phyloP scores from a whole-genome alignment of 2,113 vertebrate genomes.

The Hippocampus comes region DNA sequence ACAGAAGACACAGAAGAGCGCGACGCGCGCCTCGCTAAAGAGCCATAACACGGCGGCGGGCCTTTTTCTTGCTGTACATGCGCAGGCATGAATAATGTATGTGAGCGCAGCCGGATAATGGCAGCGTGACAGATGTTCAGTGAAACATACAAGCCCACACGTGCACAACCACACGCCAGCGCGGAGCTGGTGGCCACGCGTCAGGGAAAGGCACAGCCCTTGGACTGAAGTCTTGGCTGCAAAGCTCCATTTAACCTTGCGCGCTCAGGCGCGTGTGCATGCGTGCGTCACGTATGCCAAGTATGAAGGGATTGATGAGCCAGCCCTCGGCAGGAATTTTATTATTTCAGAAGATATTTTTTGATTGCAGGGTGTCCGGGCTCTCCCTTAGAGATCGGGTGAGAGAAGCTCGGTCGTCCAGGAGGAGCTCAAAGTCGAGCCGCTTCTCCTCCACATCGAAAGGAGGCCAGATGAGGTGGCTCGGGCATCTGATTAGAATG shows the following conservation, averaged over 20 bases:
- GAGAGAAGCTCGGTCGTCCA: too few species aligned
- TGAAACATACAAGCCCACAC: conserved; percentile 12
- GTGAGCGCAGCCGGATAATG: conserved; percentile 7
- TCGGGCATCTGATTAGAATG: too few species aligned
- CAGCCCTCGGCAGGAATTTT: conserved; percentile 26
- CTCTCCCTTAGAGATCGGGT: too few species aligned
- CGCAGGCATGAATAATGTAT: conserved; percentile 29
- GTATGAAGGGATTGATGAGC: conserved; percentile 38
- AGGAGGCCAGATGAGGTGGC: too few species aligned
- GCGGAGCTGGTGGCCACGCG: conserved; percentile 25
- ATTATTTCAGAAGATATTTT: too few species aligned
- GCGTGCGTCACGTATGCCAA: conserved; percentile 23
- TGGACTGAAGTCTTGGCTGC: conserved; percentile 25
- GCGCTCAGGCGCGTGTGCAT: too few species aligned
- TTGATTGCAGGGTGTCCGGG: too few species aligned
- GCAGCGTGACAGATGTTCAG: conserved; percentile 26
- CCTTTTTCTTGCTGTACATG: background rate
- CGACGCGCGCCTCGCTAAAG: conserved; percentile 12
- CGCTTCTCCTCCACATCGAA: too few species aligned
- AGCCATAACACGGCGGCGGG: background rate
- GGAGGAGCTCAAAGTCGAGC: too few species aligned
- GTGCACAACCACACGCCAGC: background rate
- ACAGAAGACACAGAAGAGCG: conserved; percentile 36
- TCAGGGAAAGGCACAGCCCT: conserved; percentile 34
- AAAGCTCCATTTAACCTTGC: conserved; percentile 32